Base-by-base conservation (phyloP, 2,113 vertebrate genomes). In the Silurus glanis region DNA sequence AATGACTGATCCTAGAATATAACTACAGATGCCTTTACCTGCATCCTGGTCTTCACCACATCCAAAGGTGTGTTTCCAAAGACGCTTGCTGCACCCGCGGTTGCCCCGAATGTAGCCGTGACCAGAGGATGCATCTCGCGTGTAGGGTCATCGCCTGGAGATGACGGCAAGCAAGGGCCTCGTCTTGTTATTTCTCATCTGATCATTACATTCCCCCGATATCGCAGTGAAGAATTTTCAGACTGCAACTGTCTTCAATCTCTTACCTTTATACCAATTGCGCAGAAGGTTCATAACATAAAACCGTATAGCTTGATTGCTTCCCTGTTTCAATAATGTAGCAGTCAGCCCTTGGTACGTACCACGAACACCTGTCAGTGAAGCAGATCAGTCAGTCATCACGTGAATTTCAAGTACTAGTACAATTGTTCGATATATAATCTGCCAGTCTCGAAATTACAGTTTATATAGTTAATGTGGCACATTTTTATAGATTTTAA, bases 41-140 rank as follows among this genome's bases (percentile, higher is more conserved):
- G 96, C 95, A 96, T 96, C 88, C 95, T 93, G 14, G 95, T 96
- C 91, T 96, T 96, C 47, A 96, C 93, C 45, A 95, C 95, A 86
- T 96, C 96, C 19, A 96, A 87, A n/a, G 95, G 96, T 0, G 95
- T 96, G 58, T 96, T 96, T 84, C 95, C 96, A 86, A 95, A 96
- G 85, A 96, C 96, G 21, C 96, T 96, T 19, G 94, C 95, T 0
- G 96, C 95, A 51, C 96, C 96, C 0, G 95, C 94, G 6, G 93
- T 94, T 0, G 95, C 95, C 67, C 95, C 95, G 59, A 96, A 96
- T 81, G 92, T 88, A 0, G 95, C 95, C 0, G 96, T 96, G 74
- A 96, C 92, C 2, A 96, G 89, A 0, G 95, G 95, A 86, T 95
- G 95, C 91, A 96, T 95, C 84, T 95, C 91, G 61, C 89, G 87